Evolutionary conservation across 2,113 vertebrate species (phyloP), one percentile per base, ranked within the genome.

Genomic region (Falco punctatus): DNA sequence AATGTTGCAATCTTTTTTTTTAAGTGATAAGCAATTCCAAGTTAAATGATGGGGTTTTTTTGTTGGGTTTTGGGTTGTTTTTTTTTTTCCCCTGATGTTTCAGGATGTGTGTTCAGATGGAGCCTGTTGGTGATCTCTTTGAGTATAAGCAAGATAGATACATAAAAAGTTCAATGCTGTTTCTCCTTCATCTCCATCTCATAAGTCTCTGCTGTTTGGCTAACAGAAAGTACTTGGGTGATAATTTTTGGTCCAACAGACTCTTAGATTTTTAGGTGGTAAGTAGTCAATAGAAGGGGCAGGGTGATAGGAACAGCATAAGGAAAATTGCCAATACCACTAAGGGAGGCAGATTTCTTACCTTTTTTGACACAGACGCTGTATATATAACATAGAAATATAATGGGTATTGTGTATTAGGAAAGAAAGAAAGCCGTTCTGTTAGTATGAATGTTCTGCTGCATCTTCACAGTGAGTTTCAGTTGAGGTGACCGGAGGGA

Each of bases 281-380:
- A 4, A 9, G 15, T n/a, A 18, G 15, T 65, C 7, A 9, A 42
- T 38, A 5, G 27, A 40, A 62, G 26, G 32, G 17, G 15, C 10
- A 2, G 0, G 0, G 44, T 33, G 14, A 11, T 57, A 52, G 40
- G 33, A 73, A 49, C 0, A 0, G 54, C 55, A 2, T 35, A 3
- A 62, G 18, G 19, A 11, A 49, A 20, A 8, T 46, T 42, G 51
- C 32, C 62, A 51, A 3, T 83, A 14, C 13, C 10, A 0, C 24
- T 27, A 57, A 54, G 9, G 35, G 7, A 42, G 30, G 24, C 18
- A 35, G 17, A 26, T 79, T 26, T 40, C 11, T 26, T 59, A 1
- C 4, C 4, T 58, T 26, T 22, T 81, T 78, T 24, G n/a, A 9
- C 2, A 9, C 7, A 21, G 13, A 5, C 6, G 8, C 8, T 44